phyloP scores from a whole-genome alignment of 2,113 vertebrate species.

The Hassar affinis region DNA sequence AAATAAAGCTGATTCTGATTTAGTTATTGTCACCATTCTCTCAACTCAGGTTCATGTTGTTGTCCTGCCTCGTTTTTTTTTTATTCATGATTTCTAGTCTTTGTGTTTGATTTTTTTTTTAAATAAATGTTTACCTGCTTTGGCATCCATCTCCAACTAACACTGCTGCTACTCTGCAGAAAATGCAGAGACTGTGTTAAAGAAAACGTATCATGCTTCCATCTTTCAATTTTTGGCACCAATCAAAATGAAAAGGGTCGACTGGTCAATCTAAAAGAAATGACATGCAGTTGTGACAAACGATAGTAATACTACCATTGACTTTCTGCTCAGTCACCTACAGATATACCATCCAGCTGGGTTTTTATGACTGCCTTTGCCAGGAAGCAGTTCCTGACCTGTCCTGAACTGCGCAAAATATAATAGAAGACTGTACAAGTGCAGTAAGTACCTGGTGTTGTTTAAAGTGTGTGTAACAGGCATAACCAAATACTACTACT shows the following conservation, averaged over 20 bases:
- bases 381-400: not conserved
- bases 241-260: not conserved
- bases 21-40: not conserved
- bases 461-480: not conserved
- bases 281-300: not conserved
- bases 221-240: not conserved
- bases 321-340: not conserved
- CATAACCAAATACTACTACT: too few species aligned
- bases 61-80: not conserved
- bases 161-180: too few species aligned
- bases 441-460: not conserved
- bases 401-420: not conserved
- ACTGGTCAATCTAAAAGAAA: not conserved
- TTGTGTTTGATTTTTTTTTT: not conserved
- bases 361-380: not conserved
- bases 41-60: not conserved
- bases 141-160: not conserved
- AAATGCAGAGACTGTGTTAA: not conserved
- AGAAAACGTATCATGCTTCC: not conserved
- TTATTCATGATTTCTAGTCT: not conserved
- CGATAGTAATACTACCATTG: not conserved
- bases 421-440: not conserved
- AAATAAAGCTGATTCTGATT: too few species aligned
- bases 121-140: not conserved
- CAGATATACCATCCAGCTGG: not conserved